Evolutionary conservation across 2,888 invertebrate genomes (phyloP).

Genomic region (Danaus chrysippus): DNA sequence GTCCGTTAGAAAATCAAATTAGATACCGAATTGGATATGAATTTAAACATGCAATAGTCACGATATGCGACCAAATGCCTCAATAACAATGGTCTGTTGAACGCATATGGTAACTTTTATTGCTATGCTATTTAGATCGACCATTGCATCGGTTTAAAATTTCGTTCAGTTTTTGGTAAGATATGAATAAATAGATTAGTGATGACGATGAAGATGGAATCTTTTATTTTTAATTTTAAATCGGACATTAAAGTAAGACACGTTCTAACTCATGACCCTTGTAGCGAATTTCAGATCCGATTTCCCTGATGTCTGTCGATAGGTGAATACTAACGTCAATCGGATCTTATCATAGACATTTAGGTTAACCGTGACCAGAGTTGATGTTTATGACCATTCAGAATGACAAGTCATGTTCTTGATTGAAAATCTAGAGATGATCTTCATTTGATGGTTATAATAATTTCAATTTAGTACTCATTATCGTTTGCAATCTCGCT

Average conservation of each 20-base stretch:
- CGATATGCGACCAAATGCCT: constrained; percentile 51
- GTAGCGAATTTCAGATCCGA: constrained; percentile 32
- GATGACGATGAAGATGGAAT: constrained; percentile 61
- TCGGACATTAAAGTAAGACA: constrained; percentile 62
- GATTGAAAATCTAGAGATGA: constrained; percentile 38
- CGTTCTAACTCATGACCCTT: constrained; percentile 50
- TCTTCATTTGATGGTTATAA: constrained; percentile 23
- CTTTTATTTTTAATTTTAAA: constrained; percentile 48
- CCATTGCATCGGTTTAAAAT: constrained; percentile 72
- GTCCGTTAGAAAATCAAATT: constrained; percentile 34
- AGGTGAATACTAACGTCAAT: constrained; percentile 67
- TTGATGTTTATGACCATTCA: constrained; percentile 56
- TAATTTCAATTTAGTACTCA: constrained; percentile 23
- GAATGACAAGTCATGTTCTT: constrained; percentile 61
- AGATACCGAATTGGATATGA: constrained; percentile 53
- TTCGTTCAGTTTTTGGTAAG: constrained; percentile 73
- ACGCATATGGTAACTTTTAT: constrained; percentile 77
- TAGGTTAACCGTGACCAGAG: constrained; percentile 65
- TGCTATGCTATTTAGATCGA: constrained; percentile 77
- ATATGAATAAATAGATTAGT: constrained; percentile 65
- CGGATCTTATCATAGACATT: constrained; percentile 66
- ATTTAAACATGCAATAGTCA: constrained; percentile 57
- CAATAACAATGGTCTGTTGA: constrained; percentile 60
- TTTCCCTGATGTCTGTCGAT: constrained; percentile 43
- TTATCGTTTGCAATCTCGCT: constrained; percentile 6